phyloP scores from a whole-genome alignment of 2,888 invertebrate genomes.

The Acanthosoma haemorrhoidale region DNA sequence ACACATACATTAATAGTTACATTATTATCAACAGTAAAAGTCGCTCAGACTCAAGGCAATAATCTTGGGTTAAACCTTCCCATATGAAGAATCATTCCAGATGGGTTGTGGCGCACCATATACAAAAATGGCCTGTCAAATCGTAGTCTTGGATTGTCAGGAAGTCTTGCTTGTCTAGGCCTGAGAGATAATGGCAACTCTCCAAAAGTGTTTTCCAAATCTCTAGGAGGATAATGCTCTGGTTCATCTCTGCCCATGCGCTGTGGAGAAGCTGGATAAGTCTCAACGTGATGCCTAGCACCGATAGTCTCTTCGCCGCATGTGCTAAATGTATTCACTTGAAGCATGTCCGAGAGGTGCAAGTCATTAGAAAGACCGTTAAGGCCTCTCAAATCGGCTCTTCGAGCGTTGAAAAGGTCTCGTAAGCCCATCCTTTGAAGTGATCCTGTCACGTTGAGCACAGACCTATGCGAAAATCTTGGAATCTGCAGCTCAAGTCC shows the following conservation, averaged over 20 bases:
- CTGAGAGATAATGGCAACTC: constrained; percentile 26
- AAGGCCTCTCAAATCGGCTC: constrained; percentile 75
- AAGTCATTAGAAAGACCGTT: constrained; percentile 75
- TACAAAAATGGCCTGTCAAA: constrained; percentile 85
- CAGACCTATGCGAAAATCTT: constrained; percentile 63
- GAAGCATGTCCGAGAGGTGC: constrained; percentile 76
- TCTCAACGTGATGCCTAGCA: constrained; percentile 72
- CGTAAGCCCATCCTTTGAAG: constrained; percentile 75
- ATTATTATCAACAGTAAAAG: neutral
- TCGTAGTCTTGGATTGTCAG: constrained; percentile 65
- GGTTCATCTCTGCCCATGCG: constrained; percentile 43
- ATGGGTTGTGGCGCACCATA: constrained; percentile 83
- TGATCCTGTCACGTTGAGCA: constrained; percentile 72
- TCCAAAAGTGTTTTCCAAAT: constrained; percentile 18
- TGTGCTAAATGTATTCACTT: constrained; percentile 71
- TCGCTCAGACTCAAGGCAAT: constrained; percentile 53
- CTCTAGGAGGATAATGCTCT: constrained; percentile 11
- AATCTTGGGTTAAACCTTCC: constrained; percentile 81
- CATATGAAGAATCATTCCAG: constrained; percentile 83
- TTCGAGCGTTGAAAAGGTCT: constrained; percentile 67
- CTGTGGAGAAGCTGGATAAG: constrained; percentile 66
- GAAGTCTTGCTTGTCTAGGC: constrained; percentile 43
- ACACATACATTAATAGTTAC: neutral
- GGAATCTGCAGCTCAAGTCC: constrained; percentile 79
- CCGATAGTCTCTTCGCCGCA: constrained; percentile 68